Evolutionary conservation across 1,140 invertebrate genomes (phyloP).

Genomic region (Solenopsis fugax): DNA sequence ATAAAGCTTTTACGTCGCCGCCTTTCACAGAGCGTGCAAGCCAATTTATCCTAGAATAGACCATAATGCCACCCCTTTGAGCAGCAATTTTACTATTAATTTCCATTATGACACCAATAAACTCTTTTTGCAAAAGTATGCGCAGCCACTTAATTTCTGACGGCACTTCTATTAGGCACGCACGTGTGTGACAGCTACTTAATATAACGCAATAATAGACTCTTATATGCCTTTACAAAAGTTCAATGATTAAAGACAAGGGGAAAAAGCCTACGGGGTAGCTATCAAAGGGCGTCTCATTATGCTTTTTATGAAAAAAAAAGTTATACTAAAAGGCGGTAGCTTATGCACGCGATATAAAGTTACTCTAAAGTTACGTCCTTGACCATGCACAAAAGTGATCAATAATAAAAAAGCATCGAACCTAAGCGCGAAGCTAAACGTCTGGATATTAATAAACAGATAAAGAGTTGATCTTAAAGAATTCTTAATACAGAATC

Average conservation of each 20-base stretch:
- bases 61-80: constrained; percentile 71
- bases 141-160: constrained; percentile 38
- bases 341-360: constrained; percentile 11
- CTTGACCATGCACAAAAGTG: constrained; percentile 18
- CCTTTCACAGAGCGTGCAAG: constrained; percentile 49
- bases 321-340: background rate
- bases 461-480: background rate
- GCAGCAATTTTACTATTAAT: constrained; percentile 74
- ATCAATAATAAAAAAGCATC: constrained; percentile 41
- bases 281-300: constrained; percentile 22
- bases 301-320: constrained; percentile 44
- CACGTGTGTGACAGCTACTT: constrained; percentile 36
- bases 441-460: constrained; percentile 1
- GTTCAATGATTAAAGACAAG: constrained; percentile 60
- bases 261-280: constrained; percentile 13
- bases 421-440: background rate
- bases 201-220: constrained; percentile 56
- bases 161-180: constrained; percentile 49
- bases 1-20: constrained; percentile 70
- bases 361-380: constrained; percentile 41
- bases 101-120: constrained; percentile 69
- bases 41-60: constrained; percentile 69
- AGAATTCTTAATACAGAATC: background rate
- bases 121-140: constrained; percentile 64
- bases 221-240: constrained; percentile 30